Evolutionary conservation across 1,140 invertebrate species (phyloP).

Genomic region (Aporrectodea caliginosa): DNA sequence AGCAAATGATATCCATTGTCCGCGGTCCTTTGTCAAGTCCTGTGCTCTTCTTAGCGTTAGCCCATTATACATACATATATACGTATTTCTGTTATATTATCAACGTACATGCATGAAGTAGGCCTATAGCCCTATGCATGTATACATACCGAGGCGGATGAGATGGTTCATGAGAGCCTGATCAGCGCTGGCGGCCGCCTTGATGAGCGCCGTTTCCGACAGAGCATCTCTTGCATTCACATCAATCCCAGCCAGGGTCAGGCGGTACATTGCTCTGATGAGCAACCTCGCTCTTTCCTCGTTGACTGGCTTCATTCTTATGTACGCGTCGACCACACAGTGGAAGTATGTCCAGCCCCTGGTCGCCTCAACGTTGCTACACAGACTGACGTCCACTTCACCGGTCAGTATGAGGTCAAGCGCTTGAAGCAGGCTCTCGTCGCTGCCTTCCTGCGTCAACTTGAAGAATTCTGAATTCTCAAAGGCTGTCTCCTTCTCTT

Average conservation of each 20-base stretch:
- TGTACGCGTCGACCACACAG: constrained; percentile 34
- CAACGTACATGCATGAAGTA: no score
- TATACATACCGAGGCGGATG: constrained; percentile 38
- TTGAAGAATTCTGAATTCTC: constrained; percentile 28
- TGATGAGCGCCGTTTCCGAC: constrained; percentile 34
- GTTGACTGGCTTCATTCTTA: constrained; percentile 13
- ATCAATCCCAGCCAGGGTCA: constrained; percentile 36
- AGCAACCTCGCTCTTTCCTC: constrained; percentile 28
- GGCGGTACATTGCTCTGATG: constrained; percentile 31
- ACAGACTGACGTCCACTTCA: constrained; percentile 22
- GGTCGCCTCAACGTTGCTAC: no score
- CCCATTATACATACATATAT: no score
- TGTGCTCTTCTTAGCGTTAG: no score
- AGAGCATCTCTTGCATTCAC: constrained; percentile 34
- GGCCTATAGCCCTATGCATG: no score
- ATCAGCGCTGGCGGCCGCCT: constrained; percentile 26
- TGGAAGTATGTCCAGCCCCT: constrained; percentile 36
- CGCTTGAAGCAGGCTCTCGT: constrained; percentile 17
- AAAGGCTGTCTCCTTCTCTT: constrained; percentile 22
- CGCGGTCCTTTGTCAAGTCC: no score
- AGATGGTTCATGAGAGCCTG: constrained; percentile 35
- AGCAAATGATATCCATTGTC: no score
- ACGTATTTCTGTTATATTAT: no score
- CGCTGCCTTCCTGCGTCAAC: constrained; percentile 13
- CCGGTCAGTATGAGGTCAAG: constrained; percentile 19